Percentiles rank a stretch among this genome's conserved stretches.
phyloP scores from a whole-genome alignment of 2,797 vertebrate genomes.

The Micromesistius poutassou region DNA sequence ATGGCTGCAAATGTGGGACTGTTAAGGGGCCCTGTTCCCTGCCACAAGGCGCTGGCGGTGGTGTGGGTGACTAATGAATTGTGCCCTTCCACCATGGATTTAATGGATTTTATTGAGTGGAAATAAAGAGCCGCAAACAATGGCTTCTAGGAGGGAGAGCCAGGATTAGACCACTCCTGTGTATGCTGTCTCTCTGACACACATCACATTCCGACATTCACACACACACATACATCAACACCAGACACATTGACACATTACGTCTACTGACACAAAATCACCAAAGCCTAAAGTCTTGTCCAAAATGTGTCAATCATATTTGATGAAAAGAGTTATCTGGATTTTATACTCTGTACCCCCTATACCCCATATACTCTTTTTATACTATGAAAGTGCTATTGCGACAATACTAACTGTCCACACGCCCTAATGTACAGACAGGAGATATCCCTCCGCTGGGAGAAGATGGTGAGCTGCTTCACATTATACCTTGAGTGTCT shows the following conservation, averaged over 20 bases:
- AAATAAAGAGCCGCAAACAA: not conserved
- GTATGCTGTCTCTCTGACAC: too few species aligned
- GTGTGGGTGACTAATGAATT: not conserved
- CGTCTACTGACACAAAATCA: not conserved
- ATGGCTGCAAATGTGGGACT: not conserved
- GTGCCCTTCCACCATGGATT: not conserved
- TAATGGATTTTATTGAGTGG: not conserved
- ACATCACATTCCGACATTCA: not conserved
- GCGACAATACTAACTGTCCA: not conserved
- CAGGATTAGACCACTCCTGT: not conserved
- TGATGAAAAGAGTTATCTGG: not conserved
- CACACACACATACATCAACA: not conserved
- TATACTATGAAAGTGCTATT: not conserved
- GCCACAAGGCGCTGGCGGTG: not conserved
- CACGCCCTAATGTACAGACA: too few species aligned
- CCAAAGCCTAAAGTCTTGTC: not conserved
- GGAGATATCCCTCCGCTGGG: too few species aligned
- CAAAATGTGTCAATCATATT: not conserved
- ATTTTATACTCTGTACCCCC: too few species aligned
- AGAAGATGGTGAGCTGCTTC: not conserved
- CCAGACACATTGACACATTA: not conserved
- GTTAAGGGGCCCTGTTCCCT: not conserved
- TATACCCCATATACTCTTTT: too few species aligned
- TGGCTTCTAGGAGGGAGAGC: not conserved
- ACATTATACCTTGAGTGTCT: not conserved